phyloP scores from a whole-genome alignment of 2,113 vertebrate genomes.

The Cavia porcellus region DNA sequence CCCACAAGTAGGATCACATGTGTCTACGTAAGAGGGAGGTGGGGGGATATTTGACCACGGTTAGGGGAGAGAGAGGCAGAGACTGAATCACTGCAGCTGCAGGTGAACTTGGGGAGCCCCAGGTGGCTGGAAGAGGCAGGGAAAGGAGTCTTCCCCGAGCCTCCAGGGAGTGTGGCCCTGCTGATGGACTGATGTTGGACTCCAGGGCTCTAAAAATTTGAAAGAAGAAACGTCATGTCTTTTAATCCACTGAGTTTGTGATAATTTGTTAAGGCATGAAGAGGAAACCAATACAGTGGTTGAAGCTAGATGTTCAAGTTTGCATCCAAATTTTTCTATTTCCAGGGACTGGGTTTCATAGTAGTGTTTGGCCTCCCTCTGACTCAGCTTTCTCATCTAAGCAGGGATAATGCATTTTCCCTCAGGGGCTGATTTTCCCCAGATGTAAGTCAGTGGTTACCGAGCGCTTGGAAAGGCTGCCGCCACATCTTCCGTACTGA shows the following conservation, averaged over 20 bases:
- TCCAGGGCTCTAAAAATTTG: neutral
- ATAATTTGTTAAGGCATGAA: no score
- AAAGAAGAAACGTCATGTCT: neutral
- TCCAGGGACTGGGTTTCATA: neutral
- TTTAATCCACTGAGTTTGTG: neutral
- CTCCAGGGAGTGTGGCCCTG: neutral
- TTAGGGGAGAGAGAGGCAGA: neutral
- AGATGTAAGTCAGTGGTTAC: neutral
- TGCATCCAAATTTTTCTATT: neutral
- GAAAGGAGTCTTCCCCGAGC: neutral
- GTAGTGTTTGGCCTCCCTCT: neutral
- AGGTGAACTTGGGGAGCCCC: neutral
- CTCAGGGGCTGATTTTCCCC: neutral
- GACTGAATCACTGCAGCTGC: neutral
- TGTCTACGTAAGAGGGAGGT: neutral
- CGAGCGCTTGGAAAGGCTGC: neutral
- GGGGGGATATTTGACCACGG: neutral
- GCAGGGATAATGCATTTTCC: neutral
- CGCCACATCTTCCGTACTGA: neutral
- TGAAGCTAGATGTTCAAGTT: neutral
- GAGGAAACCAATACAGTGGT: neutral
- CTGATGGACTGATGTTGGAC: neutral
- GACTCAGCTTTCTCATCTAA: neutral
- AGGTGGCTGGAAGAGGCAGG: neutral
- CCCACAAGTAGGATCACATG: neutral